phyloP scores from a whole-genome alignment of 2,113 vertebrate species.

The Desmodus rotundus region DNA sequence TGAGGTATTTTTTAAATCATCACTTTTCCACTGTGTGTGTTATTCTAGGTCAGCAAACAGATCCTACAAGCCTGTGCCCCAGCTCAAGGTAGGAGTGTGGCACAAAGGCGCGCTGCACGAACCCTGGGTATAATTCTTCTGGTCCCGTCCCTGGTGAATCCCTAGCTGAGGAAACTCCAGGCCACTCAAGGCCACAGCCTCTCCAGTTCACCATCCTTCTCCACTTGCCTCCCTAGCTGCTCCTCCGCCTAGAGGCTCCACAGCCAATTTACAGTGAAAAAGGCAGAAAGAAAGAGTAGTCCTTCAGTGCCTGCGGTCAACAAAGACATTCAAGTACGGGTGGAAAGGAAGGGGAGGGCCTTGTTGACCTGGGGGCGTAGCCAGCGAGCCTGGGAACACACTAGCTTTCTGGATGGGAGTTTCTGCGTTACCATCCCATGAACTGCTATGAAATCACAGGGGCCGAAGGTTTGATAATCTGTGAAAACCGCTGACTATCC shows the following conservation, averaged over 20 bases:
- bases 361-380: rapidly evolving
- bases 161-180: background rate
- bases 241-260: no score
- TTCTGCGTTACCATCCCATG: background rate
- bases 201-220: background rate
- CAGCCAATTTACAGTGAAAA: background rate
- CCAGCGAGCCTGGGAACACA: background rate
- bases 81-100: background rate
- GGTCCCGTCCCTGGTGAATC: rapidly evolving
- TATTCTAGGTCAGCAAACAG: background rate
- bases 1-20: background rate
- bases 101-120: background rate
- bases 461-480: background rate
- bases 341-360: background rate
- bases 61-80: background rate
- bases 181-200: no score
- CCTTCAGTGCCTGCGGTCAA: background rate
- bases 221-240: rapidly evolving
- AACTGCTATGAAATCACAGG: background rate
- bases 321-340: background rate
- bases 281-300: background rate
- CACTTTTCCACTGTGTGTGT: background rate
- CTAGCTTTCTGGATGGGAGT: background rate
- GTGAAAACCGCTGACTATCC: background rate
- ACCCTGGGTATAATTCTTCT: rapidly evolving